Evolutionary conservation across 1,140 invertebrate species (phyloP).

Genomic region (Bombus sibiricus): DNA sequence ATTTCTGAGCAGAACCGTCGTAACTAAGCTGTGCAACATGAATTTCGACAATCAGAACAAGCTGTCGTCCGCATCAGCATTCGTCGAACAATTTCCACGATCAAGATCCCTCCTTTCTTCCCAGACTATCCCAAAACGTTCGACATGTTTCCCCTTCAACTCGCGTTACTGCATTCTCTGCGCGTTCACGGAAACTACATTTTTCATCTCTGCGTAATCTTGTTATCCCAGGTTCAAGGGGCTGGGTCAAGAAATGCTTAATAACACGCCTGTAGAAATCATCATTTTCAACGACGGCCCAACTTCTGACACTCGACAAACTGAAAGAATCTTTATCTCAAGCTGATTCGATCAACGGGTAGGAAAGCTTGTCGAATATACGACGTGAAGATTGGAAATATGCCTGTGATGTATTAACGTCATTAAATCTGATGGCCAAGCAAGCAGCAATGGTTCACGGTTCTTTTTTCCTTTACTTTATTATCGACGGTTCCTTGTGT

Average conservation of each 20-base stretch:
- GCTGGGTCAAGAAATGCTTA: background rate
- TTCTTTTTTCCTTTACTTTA: background rate
- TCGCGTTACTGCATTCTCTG: background rate
- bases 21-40: background rate
- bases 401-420: constrained; percentile 32
- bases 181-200: background rate
- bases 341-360: background rate
- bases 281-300: background rate
- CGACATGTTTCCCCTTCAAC: background rate
- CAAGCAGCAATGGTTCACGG: background rate
- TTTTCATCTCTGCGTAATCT: background rate
- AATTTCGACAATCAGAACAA: background rate
- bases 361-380: background rate
- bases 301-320: background rate
- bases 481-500: too few species aligned
- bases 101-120: background rate
- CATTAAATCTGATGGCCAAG: constrained; percentile 32
- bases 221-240: background rate
- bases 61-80: background rate
- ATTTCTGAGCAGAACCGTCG: too few species aligned
- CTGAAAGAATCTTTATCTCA: background rate
- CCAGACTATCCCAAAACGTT: too few species aligned
- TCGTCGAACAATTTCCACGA: background rate
- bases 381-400: background rate
- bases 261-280: background rate